These are phyloP conservation scores for Campopleginae sp. DNA, from an alignment of 2,888 invertebrate species.

Conservation along the genomic window DNA sequence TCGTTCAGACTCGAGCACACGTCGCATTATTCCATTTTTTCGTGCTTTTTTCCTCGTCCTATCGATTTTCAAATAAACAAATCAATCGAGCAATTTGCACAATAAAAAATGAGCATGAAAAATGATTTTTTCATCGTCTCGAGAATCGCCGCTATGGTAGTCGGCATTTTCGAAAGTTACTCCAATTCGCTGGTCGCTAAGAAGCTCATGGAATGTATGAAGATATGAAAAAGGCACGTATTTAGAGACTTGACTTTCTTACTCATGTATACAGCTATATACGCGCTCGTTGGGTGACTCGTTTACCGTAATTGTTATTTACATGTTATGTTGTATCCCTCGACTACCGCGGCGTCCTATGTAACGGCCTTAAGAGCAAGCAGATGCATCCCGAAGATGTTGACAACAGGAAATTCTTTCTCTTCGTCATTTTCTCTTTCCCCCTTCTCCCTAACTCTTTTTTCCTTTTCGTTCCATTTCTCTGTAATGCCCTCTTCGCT, in stretches of 20 bases:
- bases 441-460: conserved; percentile 39
- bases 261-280: not conserved
- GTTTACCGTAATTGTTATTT: conserved; percentile 69
- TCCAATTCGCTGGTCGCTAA: not conserved
- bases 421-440: conserved; percentile 69
- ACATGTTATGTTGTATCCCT: conserved; percentile 54
- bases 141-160: not conserved
- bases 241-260: conserved; percentile 1
- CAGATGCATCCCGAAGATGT: conserved; percentile 82
- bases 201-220: not conserved
- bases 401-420: conserved; percentile 83
- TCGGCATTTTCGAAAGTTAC: conserved; percentile 19
- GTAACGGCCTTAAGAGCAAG: conserved; percentile 67
- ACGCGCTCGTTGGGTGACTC: conserved; percentile 45
- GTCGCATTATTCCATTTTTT: not conserved
- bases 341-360: conserved; percentile 49
- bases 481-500: conserved; percentile 44
- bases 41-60: too few relatives aligned
- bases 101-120: not conserved
- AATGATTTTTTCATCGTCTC: not conserved
- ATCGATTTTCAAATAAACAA: too few relatives aligned
- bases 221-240: conserved; percentile 1
- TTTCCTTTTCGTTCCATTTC: conserved; percentile 54
- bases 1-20: not conserved
- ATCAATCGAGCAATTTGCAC: not conserved